Evolutionary conservation across 2,888 invertebrate species (phyloP).

Genomic region (Tetramorium bicarinatum): DNA sequence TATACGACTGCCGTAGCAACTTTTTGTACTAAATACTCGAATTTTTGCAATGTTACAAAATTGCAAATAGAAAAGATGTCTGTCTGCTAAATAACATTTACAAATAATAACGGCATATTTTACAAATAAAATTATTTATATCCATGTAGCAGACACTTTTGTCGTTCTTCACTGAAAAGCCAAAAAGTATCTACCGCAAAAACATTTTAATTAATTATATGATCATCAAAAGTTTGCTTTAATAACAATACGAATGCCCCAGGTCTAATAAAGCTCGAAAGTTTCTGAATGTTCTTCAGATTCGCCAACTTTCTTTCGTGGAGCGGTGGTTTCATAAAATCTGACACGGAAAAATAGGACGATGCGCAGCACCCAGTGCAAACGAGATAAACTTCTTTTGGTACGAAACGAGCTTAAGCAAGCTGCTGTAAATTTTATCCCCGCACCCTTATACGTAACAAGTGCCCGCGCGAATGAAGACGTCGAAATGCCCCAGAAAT

Average conservation of each 20-base stretch:
- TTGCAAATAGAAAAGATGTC: not conserved
- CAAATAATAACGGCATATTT: constrained; percentile 5
- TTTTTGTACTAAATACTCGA: not conserved
- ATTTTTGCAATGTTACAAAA: not conserved
- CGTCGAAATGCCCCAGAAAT: constrained; percentile 6
- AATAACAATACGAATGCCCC: constrained; percentile 64
- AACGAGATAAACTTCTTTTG: constrained; percentile 70
- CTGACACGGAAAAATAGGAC: constrained; percentile 64
- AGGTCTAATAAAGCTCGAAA: constrained; percentile 70
- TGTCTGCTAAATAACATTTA: not conserved
- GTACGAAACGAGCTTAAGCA: constrained; percentile 60
- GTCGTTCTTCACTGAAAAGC: not conserved
- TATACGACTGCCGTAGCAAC: not conserved
- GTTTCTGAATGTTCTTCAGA: constrained; percentile 63
- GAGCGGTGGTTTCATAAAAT: constrained; percentile 67
- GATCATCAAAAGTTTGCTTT: constrained; percentile 58
- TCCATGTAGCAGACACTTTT: not conserved
- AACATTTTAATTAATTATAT: constrained; percentile 62
- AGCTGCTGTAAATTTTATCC: constrained; percentile 59
- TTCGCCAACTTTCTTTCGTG: constrained; percentile 55
- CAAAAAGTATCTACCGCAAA: not conserved
- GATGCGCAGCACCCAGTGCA: constrained; percentile 59
- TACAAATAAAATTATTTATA: constrained; percentile 7
- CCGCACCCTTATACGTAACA: not conserved
- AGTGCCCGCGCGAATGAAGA: not conserved